Conservation (phyloP, 2,888 invertebrate species). For the Cryptocephalus primarius region DNA sequence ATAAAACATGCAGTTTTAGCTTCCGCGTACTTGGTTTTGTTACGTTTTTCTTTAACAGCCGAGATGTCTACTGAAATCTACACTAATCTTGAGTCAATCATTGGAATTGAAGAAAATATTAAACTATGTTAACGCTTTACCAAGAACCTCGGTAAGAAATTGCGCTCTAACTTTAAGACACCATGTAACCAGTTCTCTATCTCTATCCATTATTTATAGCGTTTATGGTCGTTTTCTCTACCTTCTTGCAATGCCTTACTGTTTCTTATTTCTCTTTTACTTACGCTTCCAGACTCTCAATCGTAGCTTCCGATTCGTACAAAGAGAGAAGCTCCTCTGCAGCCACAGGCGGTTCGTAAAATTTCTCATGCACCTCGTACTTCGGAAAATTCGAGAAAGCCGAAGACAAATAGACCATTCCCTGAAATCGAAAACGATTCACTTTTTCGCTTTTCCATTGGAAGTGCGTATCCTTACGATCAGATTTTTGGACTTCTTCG, state of each 20-base stretch:
- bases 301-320: background rate
- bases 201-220: too few relatives aligned
- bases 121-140: too few relatives aligned
- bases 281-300: background rate
- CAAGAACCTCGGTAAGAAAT: too few relatives aligned
- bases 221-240: too few relatives aligned
- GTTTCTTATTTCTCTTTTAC: background rate
- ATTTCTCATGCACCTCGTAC: slow-evolving; percentile 21
- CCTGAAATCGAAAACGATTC: slow-evolving; percentile 14
- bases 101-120: too few relatives aligned
- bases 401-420: slow-evolving; percentile 23
- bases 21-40: too few relatives aligned
- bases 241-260: background rate
- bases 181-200: too few relatives aligned
- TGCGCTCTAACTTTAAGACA: too few relatives aligned
- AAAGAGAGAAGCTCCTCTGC: slow-evolving; percentile 35
- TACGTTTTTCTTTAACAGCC: background rate
- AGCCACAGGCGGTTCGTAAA: slow-evolving; percentile 15
- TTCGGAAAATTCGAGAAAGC: slow-evolving; percentile 21
- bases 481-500: slow-evolving; percentile 39
- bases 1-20: background rate
- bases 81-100: too few relatives aligned
- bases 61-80: too few relatives aligned
- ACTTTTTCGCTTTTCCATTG: too few relatives aligned
- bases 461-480: slow-evolving; percentile 37